A percentile compares a stretch with the other conserved stretches of the same genome.
These are phyloP conservation scores for Platanista minor DNA, from an alignment of 2,113 vertebrate genomes.

Conservation along the genomic window DNA sequence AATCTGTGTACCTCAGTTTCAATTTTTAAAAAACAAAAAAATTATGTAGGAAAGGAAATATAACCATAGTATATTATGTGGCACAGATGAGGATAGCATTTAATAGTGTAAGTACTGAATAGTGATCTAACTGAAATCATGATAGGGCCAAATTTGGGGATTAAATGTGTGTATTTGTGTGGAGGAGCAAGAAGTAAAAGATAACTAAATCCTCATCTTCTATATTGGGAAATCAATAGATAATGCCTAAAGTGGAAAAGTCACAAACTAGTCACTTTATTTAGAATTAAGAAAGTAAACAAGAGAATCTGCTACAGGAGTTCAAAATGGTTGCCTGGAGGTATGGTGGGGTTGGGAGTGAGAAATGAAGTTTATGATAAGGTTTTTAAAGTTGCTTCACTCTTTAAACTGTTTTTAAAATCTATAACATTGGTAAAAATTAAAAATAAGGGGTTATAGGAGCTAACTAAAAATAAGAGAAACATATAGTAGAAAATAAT, in stretches of 20 bases:
- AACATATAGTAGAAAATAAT: background rate
- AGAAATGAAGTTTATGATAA: background rate
- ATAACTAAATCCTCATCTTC: background rate
- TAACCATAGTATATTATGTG: background rate
- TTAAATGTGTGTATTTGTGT: background rate
- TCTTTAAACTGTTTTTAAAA: background rate
- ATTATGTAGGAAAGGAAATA: background rate
- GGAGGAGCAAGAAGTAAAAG: background rate
- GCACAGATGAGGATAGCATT: background rate
- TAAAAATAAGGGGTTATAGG: background rate
- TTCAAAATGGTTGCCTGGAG: background rate
- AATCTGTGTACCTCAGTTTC: background rate
- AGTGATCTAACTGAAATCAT: background rate
- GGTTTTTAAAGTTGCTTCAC: background rate
- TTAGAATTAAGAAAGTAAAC: background rate
- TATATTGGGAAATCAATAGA: background rate
- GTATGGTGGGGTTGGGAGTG: background rate
- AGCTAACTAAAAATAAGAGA: conserved; percentile 4
- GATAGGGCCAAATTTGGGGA: background rate
- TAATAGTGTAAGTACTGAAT: background rate
- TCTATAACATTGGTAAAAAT: background rate
- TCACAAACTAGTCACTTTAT: background rate
- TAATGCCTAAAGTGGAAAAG: conserved; percentile 2
- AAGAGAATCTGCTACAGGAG: background rate
- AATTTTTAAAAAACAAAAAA: background rate